Evolutionary conservation across 2,797 vertebrate genomes (phyloP), one percentile per base, ranked within the genome.

Genomic region (Setipinna tenuifilis): DNA sequence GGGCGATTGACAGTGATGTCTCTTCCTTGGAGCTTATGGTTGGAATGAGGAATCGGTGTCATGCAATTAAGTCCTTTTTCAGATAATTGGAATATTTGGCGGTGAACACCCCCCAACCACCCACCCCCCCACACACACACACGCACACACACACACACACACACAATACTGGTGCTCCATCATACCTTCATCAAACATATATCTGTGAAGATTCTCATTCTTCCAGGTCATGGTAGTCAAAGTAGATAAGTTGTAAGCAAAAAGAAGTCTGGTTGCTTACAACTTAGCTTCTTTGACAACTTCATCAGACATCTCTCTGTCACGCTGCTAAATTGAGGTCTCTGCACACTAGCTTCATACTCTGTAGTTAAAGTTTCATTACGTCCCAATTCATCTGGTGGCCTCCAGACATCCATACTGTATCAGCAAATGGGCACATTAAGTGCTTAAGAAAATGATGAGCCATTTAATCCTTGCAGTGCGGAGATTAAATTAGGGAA

Each of bases 281-380:
- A n/a, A n/a, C n/a, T n/a, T n/a, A n/a, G n/a, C n/a, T n/a, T n/a
- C n/a, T n/a, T n/a, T n/a, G n/a, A n/a, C n/a, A 54, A 54, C 50
- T 54, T 54, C 50, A 54, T 59, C 19, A 59, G 58, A 59, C 0
- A 59, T 6, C 58, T n/a, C 3, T 59, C 17, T 19, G 17, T 78
- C 3, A 28, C 23, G 35, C 31, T 75, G 68, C 28, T 35, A 35
- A 35, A 2, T 17, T 75, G 68, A 71, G 28, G 14, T 71, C 28
- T 14, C n/a, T 71, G 14, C 31, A 23, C 61, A 62, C 61, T 62
- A 10, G n/a, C n/a, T 65, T 50, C 21, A n/a, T 21, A 46, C 31
- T 82, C 62, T 78, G 31, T 71, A 87, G 50, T 88, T 88, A 80
- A 35, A 85, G 85, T 83, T 85, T 68, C 82, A 86, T 83, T 81